Evolutionary conservation across 1,140 invertebrate species (phyloP).

Genomic region (Melanaphis sacchari): DNA sequence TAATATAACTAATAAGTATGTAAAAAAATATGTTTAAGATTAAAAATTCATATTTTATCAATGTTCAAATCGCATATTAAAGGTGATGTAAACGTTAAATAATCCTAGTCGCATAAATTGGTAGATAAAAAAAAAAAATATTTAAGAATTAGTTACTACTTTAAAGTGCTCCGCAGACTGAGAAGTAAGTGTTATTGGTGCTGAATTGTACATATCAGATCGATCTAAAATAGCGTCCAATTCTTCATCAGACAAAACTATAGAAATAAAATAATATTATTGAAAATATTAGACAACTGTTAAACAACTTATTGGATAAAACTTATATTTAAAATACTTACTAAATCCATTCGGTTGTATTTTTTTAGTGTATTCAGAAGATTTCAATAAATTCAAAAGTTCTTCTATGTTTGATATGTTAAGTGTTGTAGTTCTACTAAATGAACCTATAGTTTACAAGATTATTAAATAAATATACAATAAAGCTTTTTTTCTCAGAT

Average conservation of each 20-base stretch:
- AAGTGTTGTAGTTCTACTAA: conserved; percentile 54
- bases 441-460: conserved; percentile 52
- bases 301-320: background rate
- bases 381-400: conserved; percentile 65
- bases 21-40: background rate
- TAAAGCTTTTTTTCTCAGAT: background rate
- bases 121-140: background rate
- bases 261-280: conserved; percentile 31
- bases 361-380: conserved; percentile 63
- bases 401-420: conserved; percentile 62
- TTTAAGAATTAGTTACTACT: background rate
- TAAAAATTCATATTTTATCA: background rate
- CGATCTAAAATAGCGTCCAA: conserved; percentile 69
- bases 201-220: conserved; percentile 64
- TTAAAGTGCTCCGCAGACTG: conserved; percentile 28
- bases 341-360: conserved; percentile 61
- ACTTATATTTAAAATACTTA: conserved; percentile 49
- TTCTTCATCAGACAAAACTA: conserved; percentile 67
- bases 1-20: background rate
- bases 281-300: background rate
- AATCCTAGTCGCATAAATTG: background rate
- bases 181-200: background rate
- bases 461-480: background rate
- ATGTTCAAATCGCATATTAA: background rate
- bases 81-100: background rate